Evolutionary conservation across 2,888 invertebrate species (phyloP), one percentile per base, ranked within the genome.

Genomic region (Odiellus spinosus): DNA sequence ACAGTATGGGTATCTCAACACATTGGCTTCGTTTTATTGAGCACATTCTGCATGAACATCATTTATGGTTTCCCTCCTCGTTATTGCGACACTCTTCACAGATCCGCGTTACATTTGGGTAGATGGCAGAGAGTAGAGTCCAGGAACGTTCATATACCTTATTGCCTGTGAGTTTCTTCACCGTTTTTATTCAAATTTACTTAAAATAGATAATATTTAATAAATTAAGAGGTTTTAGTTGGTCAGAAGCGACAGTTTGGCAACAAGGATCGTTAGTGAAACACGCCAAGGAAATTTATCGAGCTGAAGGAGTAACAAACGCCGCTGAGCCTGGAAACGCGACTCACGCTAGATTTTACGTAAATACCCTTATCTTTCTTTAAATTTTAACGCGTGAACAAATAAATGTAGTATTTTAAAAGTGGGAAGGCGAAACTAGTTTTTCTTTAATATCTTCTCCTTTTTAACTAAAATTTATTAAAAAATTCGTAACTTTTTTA

Each of bases 71-170:
- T 76, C 59, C 76, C 78, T 26, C 70, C 77, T 5, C 71, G 72
- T 53, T 85, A 86, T 63, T 81, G 86, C 61, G 93, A 96, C 70
- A 78, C 83, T 33, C 71, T 93, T 51, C 95, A 96, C 65, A 75
- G 86, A 59, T 81, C 88, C 49, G 82, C 91, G 1, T 67, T 84
- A 42, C 95, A 96, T 67, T 73, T 95, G 42, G 93, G 93, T 3
- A 71, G 74, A 48, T 88, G 87, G 79, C 72, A 73, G 32, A 69
- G 73, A 59, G 66, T 77, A 26, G 76, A 76, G 55, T 70, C 71
- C 26, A 66, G 75, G 19, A 71, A 71, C 47, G 71, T 69, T 46
- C 74, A 76, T 57, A 67, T 73, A 3, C 73, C 74, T 2, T 71
- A 65, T 55, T 51, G 42, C 42, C 48, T 40, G 53, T 52, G 40